phyloP scores from a whole-genome alignment of 2,888 invertebrate species.

The Drosophila imparisetae region DNA sequence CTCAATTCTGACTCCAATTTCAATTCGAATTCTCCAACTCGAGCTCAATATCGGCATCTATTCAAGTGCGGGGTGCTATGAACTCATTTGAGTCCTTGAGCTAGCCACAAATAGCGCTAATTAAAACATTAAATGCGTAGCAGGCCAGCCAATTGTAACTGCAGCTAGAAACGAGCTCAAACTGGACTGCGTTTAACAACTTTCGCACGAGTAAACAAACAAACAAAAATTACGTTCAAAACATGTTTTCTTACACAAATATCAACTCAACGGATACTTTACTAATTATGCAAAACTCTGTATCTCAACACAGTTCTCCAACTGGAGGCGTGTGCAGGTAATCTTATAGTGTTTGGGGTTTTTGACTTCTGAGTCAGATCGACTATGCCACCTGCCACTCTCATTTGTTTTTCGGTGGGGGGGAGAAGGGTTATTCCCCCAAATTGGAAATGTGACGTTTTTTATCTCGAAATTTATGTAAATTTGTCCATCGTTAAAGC shows the following conservation, averaged over 20 bases:
- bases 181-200: slow-evolving; percentile 51
- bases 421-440: slow-evolving; percentile 31
- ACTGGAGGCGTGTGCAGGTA: not conserved
- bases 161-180: slow-evolving; percentile 42
- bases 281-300: slow-evolving; percentile 41
- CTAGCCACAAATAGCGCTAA: slow-evolving; percentile 57
- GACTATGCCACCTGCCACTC: slow-evolving; percentile 24
- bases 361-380: slow-evolving; percentile 29
- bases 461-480: slow-evolving; percentile 37
- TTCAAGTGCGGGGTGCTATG: slow-evolving; percentile 49
- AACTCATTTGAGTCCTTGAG: slow-evolving; percentile 61
- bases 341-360: not conserved
- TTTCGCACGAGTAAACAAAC: slow-evolving; percentile 29
- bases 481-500: slow-evolving; percentile 44
- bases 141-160: slow-evolving; percentile 40
- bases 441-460: slow-evolving; percentile 41
- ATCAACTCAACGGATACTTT: slow-evolving; percentile 7
- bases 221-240: slow-evolving; percentile 5
- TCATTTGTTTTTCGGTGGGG: not conserved
- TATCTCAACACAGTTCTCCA: slow-evolving; percentile 35
- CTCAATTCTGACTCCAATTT: slow-evolving; percentile 20
- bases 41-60: slow-evolving; percentile 16
- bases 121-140: slow-evolving; percentile 75
- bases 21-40: slow-evolving; percentile 11
- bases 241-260: slow-evolving; percentile 39